These are phyloP conservation scores for Avahi laniger DNA, from an alignment of 2,797 vertebrate species.

Conservation along the genomic window DNA sequence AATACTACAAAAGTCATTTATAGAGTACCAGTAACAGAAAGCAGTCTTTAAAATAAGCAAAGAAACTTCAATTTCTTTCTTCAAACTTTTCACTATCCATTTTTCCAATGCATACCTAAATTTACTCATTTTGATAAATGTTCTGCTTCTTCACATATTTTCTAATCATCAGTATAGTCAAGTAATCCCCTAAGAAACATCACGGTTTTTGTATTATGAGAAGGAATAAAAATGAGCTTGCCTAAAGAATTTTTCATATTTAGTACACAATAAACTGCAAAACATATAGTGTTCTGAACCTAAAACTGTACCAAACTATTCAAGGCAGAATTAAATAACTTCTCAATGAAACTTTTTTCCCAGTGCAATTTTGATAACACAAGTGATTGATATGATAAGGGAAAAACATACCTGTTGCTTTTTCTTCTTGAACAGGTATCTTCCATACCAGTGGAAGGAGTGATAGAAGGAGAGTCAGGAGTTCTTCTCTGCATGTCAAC, in stretches of 20 bases:
- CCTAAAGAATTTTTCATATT: not conserved
- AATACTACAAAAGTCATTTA: not conserved
- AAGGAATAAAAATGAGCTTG: conserved; percentile 33
- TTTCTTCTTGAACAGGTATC: conserved; percentile 96
- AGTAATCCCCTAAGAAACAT: not conserved
- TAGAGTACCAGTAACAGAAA: not conserved
- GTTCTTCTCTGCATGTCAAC: conserved; percentile 97
- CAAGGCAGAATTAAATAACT: not conserved
- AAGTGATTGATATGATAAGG: not conserved
- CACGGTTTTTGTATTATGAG: not conserved
- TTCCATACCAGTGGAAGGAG: conserved; percentile 98
- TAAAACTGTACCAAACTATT: not conserved
- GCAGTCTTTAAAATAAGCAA: not conserved
- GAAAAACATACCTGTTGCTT: conserved; percentile 89
- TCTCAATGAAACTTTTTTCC: not conserved
- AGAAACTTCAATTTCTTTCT: not conserved
- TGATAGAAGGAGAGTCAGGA: conserved; percentile 95
- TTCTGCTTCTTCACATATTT: conserved; percentile 19
- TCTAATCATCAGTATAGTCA: not conserved
- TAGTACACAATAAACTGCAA: not conserved
- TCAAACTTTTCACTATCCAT: not conserved
- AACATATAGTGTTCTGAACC: not conserved
- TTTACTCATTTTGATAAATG: not conserved
- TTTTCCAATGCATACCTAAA: not conserved
- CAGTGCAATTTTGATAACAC: not conserved